Evolutionary conservation across 2,797 vertebrate species (phyloP), one percentile per base, ranked within the genome.

Genomic region (Sarcophilus harrisii): DNA sequence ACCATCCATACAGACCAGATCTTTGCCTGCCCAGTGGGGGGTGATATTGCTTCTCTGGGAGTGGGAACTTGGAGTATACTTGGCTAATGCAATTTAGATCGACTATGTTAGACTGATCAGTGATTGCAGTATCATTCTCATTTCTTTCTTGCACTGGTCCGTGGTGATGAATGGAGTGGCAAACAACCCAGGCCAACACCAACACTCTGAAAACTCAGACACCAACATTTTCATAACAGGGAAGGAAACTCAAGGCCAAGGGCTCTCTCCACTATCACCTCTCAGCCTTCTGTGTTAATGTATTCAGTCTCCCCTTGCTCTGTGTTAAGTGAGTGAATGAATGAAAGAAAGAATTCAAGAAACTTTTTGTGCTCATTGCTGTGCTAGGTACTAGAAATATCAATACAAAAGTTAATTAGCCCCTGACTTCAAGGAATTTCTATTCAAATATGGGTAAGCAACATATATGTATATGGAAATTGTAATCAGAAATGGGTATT

Each of bases 201-300:
- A 49, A 11, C 38, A 87, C 11, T 45, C 18, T 87, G 73, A 87
- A 87, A 87, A 45, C 24, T 10, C 38, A 49, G 38, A 45, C 38
- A 87, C 8, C 38, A 87, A 27, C 27, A 49, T 27, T 11, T 27
- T 45, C 16, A 38, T 24, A 49, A 49, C 45, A 87, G 21, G 38
- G 24, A 87, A 87, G 38, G 73, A 87, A 49, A 45, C 38, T 87
- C 2, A 10, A 87, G 38, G 38, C 38, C 73, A 49, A 24, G n/a
- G 38, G 30, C 13, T 16, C 73, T 16, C 73, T 87, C 38, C 5
- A 27, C 38, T 87, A 8, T 38, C n/a, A 28, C 38, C 9, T 81
- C n/a, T 38, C 66, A 73, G n/a, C 9, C 1, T 2, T 8, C 18
- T 81, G n/a, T 0, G 24, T 18, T 12, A 0, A 2, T 45, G 3